Percentiles rank a stretch among this genome's conserved stretches.
phyloP scores from a whole-genome alignment of 2,888 invertebrate genomes.

The Phanerotoma sp. region DNA sequence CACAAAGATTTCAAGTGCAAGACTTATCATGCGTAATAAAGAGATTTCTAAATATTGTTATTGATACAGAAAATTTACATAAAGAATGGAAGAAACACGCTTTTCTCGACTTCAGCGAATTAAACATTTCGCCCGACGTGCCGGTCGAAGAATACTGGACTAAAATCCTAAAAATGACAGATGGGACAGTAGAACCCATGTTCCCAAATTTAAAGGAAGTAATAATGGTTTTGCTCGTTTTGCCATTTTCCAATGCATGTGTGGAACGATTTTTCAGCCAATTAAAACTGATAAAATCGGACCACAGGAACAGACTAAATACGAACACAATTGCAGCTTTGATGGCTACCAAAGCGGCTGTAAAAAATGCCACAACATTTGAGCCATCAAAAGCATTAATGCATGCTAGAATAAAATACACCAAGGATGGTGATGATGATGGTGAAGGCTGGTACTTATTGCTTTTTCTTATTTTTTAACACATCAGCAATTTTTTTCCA shows the following conservation, averaged over 20 bases:
- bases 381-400: no score
- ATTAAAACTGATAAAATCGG: slow-evolving; percentile 33
- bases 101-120: no score
- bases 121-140: no score
- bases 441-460: no score
- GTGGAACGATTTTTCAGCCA: slow-evolving; percentile 37
- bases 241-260: slow-evolving; percentile 36
- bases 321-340: slow-evolving; percentile 35
- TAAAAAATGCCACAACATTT: no score
- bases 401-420: no score
- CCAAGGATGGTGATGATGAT: no score
- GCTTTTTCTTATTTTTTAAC: no score
- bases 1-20: background rate
- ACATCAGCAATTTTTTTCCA: no score
- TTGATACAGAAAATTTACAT: background rate
- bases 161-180: background rate
- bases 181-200: background rate
- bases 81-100: background rate
- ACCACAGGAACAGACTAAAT: slow-evolving; percentile 33
- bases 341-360: slow-evolving; percentile 29
- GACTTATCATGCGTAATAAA: background rate
- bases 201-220: slow-evolving; percentile 17
- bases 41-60: background rate
- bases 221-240: slow-evolving; percentile 14
- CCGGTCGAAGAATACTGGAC: no score